Percentiles rank a stretch among this genome's conserved stretches.
Conservation (phyloP, 2,113 vertebrate species). For the Urocolius indicus region DNA sequence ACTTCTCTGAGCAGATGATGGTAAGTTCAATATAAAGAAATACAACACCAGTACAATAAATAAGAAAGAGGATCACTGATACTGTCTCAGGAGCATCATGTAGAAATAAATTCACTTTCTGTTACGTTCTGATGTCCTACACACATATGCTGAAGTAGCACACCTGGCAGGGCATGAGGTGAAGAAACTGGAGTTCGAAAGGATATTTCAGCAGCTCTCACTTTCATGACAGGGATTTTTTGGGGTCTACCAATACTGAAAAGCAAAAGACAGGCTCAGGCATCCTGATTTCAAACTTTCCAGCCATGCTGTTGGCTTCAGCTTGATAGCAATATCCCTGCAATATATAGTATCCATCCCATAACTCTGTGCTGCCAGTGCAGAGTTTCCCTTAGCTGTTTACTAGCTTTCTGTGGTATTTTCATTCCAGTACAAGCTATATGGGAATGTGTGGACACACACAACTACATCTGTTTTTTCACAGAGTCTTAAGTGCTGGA, state of each 20-base stretch:
- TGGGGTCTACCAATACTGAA: rapidly evolving
- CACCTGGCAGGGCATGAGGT: neutral
- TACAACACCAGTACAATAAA: neutral
- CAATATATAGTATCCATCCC: neutral
- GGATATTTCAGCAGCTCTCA: neutral
- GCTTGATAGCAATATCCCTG: neutral
- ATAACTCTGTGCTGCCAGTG: neutral
- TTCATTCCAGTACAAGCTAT: neutral
- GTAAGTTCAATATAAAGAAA: slow-evolving; percentile 26
- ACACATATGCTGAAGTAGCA: neutral
- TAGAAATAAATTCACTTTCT: slow-evolving; percentile 8
- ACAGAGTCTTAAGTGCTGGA: too few species aligned
- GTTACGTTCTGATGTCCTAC: neutral
- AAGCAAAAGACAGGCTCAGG: neutral
- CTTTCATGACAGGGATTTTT: neutral
- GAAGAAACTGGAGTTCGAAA: neutral
- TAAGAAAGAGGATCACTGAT: neutral
- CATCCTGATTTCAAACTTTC: neutral
- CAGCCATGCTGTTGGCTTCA: neutral
- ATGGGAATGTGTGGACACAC: neutral
- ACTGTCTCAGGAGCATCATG: slow-evolving; percentile 1
- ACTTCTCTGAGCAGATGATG: neutral
- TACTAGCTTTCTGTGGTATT: neutral
- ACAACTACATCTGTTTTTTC: neutral
- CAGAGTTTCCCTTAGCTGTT: neutral